phyloP scores from a whole-genome alignment of 2,113 vertebrate genomes.

The Mola mola region DNA sequence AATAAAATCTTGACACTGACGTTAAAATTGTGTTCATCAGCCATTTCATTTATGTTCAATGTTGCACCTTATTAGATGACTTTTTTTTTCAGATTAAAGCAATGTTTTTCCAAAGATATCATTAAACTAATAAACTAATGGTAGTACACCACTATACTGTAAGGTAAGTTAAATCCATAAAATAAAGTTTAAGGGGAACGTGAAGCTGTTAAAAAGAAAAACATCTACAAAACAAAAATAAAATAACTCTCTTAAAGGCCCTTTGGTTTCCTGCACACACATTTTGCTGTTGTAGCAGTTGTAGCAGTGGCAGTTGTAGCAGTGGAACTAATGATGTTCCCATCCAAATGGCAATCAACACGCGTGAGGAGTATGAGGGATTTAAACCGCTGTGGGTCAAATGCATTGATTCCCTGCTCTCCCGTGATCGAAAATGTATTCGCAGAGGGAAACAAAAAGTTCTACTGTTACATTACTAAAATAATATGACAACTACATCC shows the following conservation, averaged over 20 bases:
- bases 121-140: not conserved
- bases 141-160: not conserved
- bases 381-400: not conserved
- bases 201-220: no score
- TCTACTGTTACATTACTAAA: not conserved
- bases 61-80: not conserved
- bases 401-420: not conserved
- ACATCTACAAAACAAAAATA: no score
- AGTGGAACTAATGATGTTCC: no score
- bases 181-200: not conserved
- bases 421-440: not conserved
- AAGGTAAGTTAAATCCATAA: not conserved
- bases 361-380: not conserved
- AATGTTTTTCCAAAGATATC: no score
- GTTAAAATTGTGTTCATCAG: no score
- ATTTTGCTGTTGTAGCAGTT: no score
- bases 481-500: not conserved
- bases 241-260: no score
- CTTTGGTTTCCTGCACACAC: no score
- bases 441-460: not conserved
- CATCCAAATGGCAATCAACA: no score
- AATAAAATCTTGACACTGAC: no score
- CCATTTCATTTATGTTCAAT: not conserved
- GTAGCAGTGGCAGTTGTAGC: no score
- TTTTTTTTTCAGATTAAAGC: no score